Evolutionary conservation across 2,888 invertebrate genomes (phyloP).

Genomic region (Harmothoe impar): DNA sequence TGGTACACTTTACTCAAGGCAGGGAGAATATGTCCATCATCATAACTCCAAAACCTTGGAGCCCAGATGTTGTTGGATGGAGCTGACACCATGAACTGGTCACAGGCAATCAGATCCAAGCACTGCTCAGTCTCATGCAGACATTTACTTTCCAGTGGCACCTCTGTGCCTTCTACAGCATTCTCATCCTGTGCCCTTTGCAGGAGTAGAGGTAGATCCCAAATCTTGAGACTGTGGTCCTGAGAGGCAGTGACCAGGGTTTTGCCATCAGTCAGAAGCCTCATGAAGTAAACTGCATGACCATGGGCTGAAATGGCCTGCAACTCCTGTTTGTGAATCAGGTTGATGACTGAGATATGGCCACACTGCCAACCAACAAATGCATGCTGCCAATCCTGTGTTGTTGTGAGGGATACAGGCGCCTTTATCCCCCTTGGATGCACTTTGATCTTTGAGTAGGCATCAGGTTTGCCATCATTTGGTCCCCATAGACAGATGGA

Average conservation of each 20-base stretch:
- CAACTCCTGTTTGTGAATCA: constrained; percentile 33
- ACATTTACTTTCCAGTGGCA: neutral
- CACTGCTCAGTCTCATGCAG: constrained; percentile 66
- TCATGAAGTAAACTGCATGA: constrained; percentile 56
- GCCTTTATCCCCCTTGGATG: constrained; percentile 9
- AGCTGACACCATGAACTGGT: constrained; percentile 59
- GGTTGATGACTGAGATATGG: constrained; percentile 60
- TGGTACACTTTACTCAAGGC: neutral
- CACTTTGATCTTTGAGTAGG: neutral
- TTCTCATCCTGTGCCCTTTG: neutral
- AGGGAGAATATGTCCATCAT: neutral
- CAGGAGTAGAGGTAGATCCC: constrained; percentile 59
- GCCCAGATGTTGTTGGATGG: constrained; percentile 44
- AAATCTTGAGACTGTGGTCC: constrained; percentile 67
- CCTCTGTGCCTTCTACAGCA: neutral
- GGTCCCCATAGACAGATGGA: constrained; percentile 38
- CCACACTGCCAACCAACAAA: constrained; percentile 68
- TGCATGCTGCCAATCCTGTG: constrained; percentile 62
- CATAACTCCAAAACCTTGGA: constrained; percentile 66
- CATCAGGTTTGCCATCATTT: neutral
- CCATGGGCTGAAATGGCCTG: constrained; percentile 64
- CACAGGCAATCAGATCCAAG: constrained; percentile 60
- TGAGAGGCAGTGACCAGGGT: constrained; percentile 60
- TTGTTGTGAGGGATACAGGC: constrained; percentile 28
- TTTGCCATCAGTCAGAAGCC: constrained; percentile 32